phyloP scores from a whole-genome alignment of 2,113 vertebrate species.

The Atrichornis clamosus region DNA sequence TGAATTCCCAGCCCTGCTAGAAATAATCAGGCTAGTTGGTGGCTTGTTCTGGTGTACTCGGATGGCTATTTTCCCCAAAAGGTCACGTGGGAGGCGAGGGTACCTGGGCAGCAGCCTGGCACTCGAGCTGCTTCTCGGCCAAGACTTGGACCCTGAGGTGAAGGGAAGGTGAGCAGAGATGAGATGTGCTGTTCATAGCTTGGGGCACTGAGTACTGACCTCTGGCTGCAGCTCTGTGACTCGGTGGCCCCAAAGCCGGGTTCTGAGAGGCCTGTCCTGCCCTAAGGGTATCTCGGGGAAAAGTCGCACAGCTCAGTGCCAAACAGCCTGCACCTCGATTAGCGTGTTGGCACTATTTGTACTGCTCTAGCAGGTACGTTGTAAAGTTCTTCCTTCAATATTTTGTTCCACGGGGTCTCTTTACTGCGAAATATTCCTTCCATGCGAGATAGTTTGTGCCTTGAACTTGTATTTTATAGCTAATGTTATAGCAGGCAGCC shows the following conservation, averaged over 20 bases:
- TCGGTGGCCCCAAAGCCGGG: background rate
- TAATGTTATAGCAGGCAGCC: background rate
- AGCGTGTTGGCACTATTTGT: background rate
- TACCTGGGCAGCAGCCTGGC: background rate
- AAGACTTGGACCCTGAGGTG: background rate
- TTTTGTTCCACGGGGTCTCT: background rate
- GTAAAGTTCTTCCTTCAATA: background rate
- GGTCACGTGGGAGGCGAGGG: accelerated
- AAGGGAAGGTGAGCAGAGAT: background rate
- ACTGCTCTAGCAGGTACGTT: background rate
- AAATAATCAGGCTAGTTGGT: background rate
- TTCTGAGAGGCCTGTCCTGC: background rate
- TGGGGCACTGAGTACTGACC: background rate
- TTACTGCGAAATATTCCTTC: background rate
- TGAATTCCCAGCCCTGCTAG: background rate
- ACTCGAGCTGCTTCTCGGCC: background rate
- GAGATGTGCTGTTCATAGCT: background rate
- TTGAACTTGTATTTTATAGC: background rate
- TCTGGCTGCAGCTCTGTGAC: background rate
- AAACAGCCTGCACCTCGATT: background rate
- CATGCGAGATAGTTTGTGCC: background rate
- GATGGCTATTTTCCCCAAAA: background rate
- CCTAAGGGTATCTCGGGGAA: background rate
- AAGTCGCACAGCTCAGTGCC: background rate
- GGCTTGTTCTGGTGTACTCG: background rate